Evolutionary conservation across 64 coral and sea anemone species (phyloP).

Genomic region (Actinia tenebrosa): DNA sequence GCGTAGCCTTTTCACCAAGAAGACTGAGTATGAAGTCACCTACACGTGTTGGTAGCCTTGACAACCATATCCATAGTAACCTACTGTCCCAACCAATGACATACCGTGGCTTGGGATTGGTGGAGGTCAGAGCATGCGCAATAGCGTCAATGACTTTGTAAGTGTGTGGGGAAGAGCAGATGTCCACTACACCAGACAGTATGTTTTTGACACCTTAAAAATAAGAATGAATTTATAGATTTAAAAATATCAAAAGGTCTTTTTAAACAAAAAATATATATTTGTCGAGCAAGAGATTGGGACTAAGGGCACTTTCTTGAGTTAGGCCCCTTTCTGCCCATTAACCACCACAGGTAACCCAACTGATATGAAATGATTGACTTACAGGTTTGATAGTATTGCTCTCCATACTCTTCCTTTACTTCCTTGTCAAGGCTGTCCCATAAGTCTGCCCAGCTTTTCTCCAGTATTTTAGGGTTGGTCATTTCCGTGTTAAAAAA

Average conservation of each 20-base stretch:
- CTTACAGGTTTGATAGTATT: slow-evolving; percentile 65
- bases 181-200: slow-evolving; percentile 77
- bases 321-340: background rate
- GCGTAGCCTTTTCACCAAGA: slow-evolving; percentile 47
- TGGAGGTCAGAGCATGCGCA: slow-evolving; percentile 63
- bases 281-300: no score
- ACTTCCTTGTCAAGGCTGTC: slow-evolving; percentile 21
- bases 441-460: slow-evolving; percentile 59
- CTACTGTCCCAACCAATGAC: slow-evolving; percentile 88
- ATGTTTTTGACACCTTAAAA: slow-evolving; percentile 66
- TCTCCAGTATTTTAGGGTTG: slow-evolving; percentile 30
- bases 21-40: slow-evolving; percentile 60
- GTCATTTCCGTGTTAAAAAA: slow-evolving; percentile 80
- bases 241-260: background rate
- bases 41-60: slow-evolving; percentile 57
- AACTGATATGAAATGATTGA: background rate
- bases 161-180: slow-evolving; percentile 64
- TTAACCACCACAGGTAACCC: background rate
- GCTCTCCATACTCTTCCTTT: slow-evolving; percentile 70
- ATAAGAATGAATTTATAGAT: background rate
- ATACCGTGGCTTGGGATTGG: slow-evolving; percentile 61
- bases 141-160: slow-evolving; percentile 74
- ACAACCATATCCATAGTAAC: slow-evolving; percentile 82
- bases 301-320: no score
- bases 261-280: background rate